Conservation (phyloP, 2,113 vertebrate species). For the Zeus faber region DNA sequence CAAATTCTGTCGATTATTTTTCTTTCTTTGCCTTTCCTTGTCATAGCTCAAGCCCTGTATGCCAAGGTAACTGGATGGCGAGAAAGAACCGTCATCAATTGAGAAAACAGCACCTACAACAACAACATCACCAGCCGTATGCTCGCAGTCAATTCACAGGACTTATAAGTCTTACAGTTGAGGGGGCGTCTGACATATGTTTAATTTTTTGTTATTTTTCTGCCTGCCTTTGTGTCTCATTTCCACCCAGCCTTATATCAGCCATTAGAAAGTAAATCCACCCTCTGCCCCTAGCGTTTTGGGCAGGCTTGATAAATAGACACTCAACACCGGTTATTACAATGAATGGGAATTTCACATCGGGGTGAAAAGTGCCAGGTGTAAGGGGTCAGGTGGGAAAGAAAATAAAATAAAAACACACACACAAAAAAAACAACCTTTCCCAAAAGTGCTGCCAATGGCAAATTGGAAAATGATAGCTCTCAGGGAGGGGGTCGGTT, state of each 20-base stretch:
- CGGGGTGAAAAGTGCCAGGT: constrained; percentile 58
- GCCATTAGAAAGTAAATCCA: constrained; percentile 51
- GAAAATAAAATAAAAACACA: constrained; percentile 3
- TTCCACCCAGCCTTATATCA: constrained; percentile 47
- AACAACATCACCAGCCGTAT: constrained; percentile 10
- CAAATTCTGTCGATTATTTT: constrained; percentile 25
- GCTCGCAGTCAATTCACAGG: constrained; percentile 21
- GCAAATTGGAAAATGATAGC: constrained; percentile 60
- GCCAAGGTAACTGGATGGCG: constrained; percentile 6
- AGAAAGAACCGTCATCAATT: constrained; percentile 27
- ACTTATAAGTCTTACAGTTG: neutral
- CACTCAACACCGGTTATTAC: constrained; percentile 75
- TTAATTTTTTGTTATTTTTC: constrained; percentile 26
- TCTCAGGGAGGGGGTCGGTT: too few relatives aligned
- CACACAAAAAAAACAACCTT: constrained; percentile 26
- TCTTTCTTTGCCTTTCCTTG: constrained; percentile 20
- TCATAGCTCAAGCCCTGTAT: neutral
- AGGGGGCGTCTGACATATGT: neutral
- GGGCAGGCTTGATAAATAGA: constrained; percentile 68
- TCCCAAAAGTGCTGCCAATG: constrained; percentile 51
- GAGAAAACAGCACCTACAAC: constrained; percentile 12
- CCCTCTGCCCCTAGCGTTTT: constrained; percentile 24
- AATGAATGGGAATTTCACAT: constrained; percentile 74
- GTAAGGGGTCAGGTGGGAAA: constrained; percentile 17
- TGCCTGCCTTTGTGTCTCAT: constrained; percentile 49